phyloP scores from a whole-genome alignment of 1,140 invertebrate species.

The Ceratitis capitata region DNA sequence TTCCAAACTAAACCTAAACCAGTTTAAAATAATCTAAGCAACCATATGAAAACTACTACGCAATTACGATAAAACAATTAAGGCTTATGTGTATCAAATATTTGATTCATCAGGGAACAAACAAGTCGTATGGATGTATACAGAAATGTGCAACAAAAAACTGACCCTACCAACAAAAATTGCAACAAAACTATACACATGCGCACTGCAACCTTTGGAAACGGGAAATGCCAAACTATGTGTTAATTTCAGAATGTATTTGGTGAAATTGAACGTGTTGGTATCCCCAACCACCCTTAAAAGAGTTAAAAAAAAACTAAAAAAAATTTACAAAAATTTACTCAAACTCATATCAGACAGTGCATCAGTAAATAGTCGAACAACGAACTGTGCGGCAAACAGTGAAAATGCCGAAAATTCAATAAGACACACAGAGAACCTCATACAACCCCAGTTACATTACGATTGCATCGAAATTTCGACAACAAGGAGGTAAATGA shows the following conservation, averaged over 20 bases:
- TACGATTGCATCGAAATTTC: neutral
- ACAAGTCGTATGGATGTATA: neutral
- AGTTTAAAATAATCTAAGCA: no score
- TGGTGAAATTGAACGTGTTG: neutral
- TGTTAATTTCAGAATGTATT: slow-evolving; percentile 7
- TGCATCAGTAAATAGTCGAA: neutral
- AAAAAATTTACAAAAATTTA: neutral
- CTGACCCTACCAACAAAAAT: slow-evolving; percentile 22
- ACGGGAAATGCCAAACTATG: neutral
- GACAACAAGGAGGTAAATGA: neutral
- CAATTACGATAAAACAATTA: slow-evolving; percentile 30
- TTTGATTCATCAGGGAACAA: neutral
- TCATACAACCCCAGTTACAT: neutral
- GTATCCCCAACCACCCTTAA: slow-evolving; percentile 1
- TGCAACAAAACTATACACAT: slow-evolving; percentile 34
- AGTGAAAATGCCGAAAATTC: neutral
- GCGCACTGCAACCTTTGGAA: neutral
- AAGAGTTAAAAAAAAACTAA: neutral
- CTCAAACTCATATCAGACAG: neutral
- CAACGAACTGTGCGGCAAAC: neutral
- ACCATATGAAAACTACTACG: slow-evolving; percentile 16
- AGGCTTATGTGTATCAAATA: neutral
- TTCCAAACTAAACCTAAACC: no score
- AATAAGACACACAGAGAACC: neutral
- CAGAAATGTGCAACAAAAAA: slow-evolving; percentile 8